Base-by-base conservation (phyloP, 1,140 invertebrate species). In the Laupala kohalensis region DNA sequence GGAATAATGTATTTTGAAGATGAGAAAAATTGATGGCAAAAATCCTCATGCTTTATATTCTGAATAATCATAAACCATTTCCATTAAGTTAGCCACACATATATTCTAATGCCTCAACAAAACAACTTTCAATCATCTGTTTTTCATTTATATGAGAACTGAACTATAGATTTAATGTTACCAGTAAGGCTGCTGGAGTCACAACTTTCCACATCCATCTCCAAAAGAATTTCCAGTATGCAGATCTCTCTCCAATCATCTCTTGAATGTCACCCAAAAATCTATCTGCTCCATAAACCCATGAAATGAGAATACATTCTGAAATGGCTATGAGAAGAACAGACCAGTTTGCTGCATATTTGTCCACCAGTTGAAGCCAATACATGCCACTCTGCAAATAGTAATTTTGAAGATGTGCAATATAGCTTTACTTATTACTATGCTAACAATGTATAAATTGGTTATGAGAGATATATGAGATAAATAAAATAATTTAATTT, bases 261-360 rank as follows among this genome's bases (percentile, higher is more conserved):
- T 85, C 82, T 76, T 91, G 87, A 13, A 93, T 90, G 74, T 93
- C 90, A 30, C 90, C 85, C 63, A 91, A 83, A 77, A 94, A 94
- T 62, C 90, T 85, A 77, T 92, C 88, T 0, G 90, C 88, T 0
- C 92, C 92, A 78, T 94, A 94, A 3, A 94, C 85, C 90, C 91
- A 94, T 12, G 88, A 88, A 29, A 94, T 88, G 0, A 92, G 83
- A 65, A 92, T 86, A 70, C 91, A 88, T 79, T 94, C 92, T 29
- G 85, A 83, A 65, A 93, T 90, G 9, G 91, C 92, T 74, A 94
- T 92, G 13, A 94, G 81, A 64, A 93, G 81, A 1, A 93, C 92
- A 23, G 91, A 92, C 87, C 90, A 94, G 77, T 92, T 93, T 23
- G 92, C 92, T 1, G 92, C 91, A 77, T 94, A 93, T 74, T 91